phyloP scores from a whole-genome alignment of 2,113 vertebrate species.

The Panthera leo region DNA sequence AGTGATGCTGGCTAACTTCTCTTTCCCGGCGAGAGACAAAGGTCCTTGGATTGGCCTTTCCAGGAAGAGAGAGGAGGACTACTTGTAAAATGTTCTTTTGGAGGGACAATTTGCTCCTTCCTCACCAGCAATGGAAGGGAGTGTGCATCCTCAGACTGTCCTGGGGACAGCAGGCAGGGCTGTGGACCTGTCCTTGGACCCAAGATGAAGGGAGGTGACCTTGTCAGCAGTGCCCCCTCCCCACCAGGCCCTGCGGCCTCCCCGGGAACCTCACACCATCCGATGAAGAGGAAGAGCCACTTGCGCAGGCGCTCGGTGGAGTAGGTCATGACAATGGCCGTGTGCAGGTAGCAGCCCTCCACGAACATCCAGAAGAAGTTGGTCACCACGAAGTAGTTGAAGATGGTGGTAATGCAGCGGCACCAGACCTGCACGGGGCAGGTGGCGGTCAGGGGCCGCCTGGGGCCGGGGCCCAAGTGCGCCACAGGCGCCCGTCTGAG shows the following conservation, averaged over 20 bases:
- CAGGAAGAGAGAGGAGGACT: not conserved
- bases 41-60: not conserved
- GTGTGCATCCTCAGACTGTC: not conserved
- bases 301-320: constrained; percentile 96
- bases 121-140: not conserved
- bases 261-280: constrained; percentile 93
- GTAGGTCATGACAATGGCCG: constrained; percentile 98
- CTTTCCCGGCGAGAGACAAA: not conserved
- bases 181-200: not conserved
- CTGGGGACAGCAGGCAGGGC: not conserved
- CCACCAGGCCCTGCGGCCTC: not conserved
- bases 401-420: constrained; percentile 95
- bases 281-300: constrained; percentile 98
- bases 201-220: not conserved
- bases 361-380: constrained; percentile 99
- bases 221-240: not conserved
- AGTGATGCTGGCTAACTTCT: not conserved
- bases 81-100: not conserved
- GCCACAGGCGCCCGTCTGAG: rapidly evolving
- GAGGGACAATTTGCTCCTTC: not conserved
- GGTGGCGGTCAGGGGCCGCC: not conserved
- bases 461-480: rapidly evolving
- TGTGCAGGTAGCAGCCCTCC: constrained; percentile 98
- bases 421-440: constrained; percentile 91
- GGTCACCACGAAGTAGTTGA: constrained; percentile 99